phyloP scores from a whole-genome alignment of 1,140 invertebrate species.

The Agraylea sexmaculata region DNA sequence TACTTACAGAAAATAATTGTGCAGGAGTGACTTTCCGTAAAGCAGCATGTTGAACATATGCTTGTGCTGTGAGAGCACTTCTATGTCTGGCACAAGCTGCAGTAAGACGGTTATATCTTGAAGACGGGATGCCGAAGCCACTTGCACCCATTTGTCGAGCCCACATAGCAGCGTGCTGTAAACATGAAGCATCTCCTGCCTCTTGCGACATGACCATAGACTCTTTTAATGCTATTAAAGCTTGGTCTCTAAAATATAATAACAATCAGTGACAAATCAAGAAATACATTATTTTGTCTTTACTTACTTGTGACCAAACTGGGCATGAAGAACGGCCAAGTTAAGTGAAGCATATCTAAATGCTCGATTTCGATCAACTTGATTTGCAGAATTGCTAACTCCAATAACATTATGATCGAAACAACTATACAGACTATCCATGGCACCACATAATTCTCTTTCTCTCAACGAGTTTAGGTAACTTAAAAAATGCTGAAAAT shows the following conservation, averaged over 20 bases:
- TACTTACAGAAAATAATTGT: conserved; percentile 9
- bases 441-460: conserved; percentile 75
- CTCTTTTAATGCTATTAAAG: conserved; percentile 67
- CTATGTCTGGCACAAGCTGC: conserved; percentile 29
- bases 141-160: conserved; percentile 49
- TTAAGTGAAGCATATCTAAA: conserved; percentile 84
- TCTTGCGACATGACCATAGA: conserved; percentile 80
- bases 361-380: conserved; percentile 57
- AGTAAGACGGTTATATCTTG: conserved; percentile 25
- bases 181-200: conserved; percentile 69
- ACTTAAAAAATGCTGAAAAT: conserved; percentile 74
- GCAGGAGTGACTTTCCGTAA: conserved; percentile 14
- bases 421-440: conserved; percentile 74
- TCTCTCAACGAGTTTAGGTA: conserved; percentile 81
- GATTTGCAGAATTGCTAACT: conserved; percentile 29
- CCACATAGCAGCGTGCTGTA: conserved; percentile 78
- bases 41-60: conserved; percentile 18
- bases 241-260: conserved; percentile 50
- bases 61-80: conserved; percentile 24
- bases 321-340: conserved; percentile 73
- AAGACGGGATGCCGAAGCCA: conserved; percentile 24
- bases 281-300: conserved; percentile 5
- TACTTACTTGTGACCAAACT: conserved; percentile 74
- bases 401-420: conserved; percentile 58
- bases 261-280: conserved; percentile 17